Evolutionary conservation across 2,888 invertebrate species (phyloP).

Genomic region (Beris chalybata): DNA sequence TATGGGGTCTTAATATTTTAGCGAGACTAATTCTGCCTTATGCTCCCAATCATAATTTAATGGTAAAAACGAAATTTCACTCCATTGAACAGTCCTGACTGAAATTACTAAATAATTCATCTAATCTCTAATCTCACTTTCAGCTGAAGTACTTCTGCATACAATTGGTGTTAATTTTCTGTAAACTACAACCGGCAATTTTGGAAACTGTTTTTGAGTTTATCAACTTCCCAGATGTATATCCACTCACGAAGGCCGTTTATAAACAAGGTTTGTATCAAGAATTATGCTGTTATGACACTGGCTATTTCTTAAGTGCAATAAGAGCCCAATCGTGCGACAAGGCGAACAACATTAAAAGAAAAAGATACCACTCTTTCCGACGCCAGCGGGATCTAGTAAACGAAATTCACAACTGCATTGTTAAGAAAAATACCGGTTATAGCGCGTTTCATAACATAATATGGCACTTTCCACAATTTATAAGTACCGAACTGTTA

Average conservation of each 20-base stretch:
- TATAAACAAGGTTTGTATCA: conserved; percentile 51
- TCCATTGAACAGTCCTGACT: background rate
- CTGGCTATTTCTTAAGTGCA: too few relatives aligned
- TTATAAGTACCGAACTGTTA: too few relatives aligned
- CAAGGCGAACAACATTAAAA: too few relatives aligned
- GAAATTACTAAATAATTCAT: background rate
- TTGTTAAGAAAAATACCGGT: too few relatives aligned
- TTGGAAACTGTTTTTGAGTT: conserved; percentile 47
- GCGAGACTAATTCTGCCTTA: conserved; percentile 49
- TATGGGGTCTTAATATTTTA: conserved; percentile 53
- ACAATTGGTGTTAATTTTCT: conserved; percentile 51
- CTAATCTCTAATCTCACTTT: conserved; percentile 12
- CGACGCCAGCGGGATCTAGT: too few relatives aligned
- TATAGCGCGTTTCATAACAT: too few relatives aligned
- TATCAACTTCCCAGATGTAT: conserved; percentile 47
- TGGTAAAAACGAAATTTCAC: conserved; percentile 39
- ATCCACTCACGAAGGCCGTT: conserved; percentile 52
- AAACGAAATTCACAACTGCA: too few relatives aligned
- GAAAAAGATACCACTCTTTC: too few relatives aligned
- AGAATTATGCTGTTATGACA: background rate
- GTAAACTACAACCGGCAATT: conserved; percentile 51
- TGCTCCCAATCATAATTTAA: conserved; percentile 48
- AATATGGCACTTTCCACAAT: too few relatives aligned
- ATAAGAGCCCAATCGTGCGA: too few relatives aligned
- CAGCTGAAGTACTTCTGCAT: conserved; percentile 52